Evolutionary conservation across 2,888 invertebrate species (phyloP), one percentile per base, ranked within the genome.

Genomic region (Pollenia griseotomentosa): DNA sequence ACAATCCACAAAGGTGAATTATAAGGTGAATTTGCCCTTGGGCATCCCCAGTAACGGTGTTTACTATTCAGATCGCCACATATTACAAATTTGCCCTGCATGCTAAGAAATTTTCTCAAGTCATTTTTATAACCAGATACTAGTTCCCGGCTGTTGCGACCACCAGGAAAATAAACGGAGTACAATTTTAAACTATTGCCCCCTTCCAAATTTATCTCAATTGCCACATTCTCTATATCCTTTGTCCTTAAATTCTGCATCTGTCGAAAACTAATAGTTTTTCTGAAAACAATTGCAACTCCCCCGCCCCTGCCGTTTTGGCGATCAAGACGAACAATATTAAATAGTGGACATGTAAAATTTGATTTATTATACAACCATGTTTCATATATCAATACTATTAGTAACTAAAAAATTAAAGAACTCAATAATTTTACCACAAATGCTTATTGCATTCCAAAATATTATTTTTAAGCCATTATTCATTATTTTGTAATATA

Each of bases 31-130:
- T 85, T 82, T 42, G 71, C 65, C 48, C 85, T 71, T 12, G 6
- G 40, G 44, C 81, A 23, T 82, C 81, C 73, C 77, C 82, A 85
- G 19, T 59, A 44, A 10, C 77, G 48, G 46, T 81, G 75, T n/a
- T 61, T 81, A 23, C 81, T 71, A 42, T 85, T 85, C 12, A 85
- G 75, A 55, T 85, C 77, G 11, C 81, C 73, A 59, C 81, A 81
- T 23, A 82, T 40, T 16, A 78, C 19, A 57, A 73, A 55, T 6
- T 55, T 65, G 10, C 65, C 51, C 16, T 42, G 42, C n/a, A 53
- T 33, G 19, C 40, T 70, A 11, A 81, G 61, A 11, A 74, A 33
- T 59, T 55, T 73, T 79, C 61, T 65, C 14, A 84, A 12, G 16
- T 79, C 79, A 8, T 48, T 55, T 73, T 57, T 84, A n/a, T 46